Base-by-base conservation (phyloP, 2,888 invertebrate genomes). In the Anagyrus pseudococci region DNA sequence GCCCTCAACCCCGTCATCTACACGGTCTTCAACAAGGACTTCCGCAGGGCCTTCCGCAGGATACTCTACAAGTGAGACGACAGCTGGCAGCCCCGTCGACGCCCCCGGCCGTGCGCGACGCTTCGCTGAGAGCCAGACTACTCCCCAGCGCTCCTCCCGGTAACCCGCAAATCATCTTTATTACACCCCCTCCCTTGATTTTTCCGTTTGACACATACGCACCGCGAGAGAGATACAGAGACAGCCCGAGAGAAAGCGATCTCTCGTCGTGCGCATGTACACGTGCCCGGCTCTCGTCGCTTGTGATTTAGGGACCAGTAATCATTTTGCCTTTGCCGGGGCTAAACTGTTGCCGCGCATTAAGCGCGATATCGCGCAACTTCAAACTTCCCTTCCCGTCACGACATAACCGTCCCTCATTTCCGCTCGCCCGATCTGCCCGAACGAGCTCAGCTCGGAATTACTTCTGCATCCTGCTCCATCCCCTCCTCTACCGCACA, bases 1-100 rank as follows among this genome's bases (percentile, higher is more conserved):
- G 96, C 96, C 53, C 85, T 97, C 57, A 97, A 97, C 83, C 96
- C 96, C 66, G 93, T 93, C 75, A 96, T 96, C 75, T 97, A 97
- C 83, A 97, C 96, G 64, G 95, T 97, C 77, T 97, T 97, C 84
- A 69, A 69, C 54, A 94, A 96, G 85, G 97, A 98, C 86, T 98
- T 98, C 84, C 88, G 96, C 72, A 87, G 94, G 76, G 97, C 97
- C 67, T 98, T 98, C 82, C 88, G 96, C 71, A 89, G 96, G 82
- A 96, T 98, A 84, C 86, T 98, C 82, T 96, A 94, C 84, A 96
- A 95, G 89, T 94, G n/a, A n/a, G n/a, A n/a, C 23, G 50, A n/a
- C n/a, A 4, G 43, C 17, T 3, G 43, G n/a, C n/a, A 7, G 33
- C 33, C 33, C 13, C 13, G 6, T 33, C 33, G 13, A 33, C 33